A percentile compares a stretch with the other conserved stretches of the same genome.
Conservation (phyloP, 2,797 vertebrate species). For the Simalia tracyae region DNA sequence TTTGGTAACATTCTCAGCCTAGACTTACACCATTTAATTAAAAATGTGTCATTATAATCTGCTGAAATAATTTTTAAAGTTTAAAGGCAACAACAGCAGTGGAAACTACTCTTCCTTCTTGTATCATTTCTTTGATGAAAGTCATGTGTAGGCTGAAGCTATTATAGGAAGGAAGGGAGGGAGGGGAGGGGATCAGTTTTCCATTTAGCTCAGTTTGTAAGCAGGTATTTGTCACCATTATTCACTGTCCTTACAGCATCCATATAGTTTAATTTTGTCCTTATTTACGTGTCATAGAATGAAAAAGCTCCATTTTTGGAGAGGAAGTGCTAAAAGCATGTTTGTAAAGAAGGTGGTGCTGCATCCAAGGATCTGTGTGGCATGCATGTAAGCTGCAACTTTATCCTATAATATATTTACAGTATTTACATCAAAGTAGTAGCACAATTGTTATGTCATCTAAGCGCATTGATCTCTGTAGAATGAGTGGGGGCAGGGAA, state of each 20-base stretch:
- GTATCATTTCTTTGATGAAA: background rate
- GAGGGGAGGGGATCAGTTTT: background rate
- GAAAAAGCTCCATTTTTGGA: conserved; percentile 39
- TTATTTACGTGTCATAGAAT: conserved; percentile 46
- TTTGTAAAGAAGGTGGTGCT: accelerated
- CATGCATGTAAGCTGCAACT: background rate
- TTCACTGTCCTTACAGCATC: conserved; percentile 58
- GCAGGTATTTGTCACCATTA: background rate
- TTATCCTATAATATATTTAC: background rate
- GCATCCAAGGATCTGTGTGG: background rate
- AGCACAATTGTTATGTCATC: background rate
- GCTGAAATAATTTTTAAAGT: background rate
- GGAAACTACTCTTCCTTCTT: background rate
- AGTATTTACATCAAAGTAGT: background rate
- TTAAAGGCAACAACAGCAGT: background rate
- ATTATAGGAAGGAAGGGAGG: background rate
- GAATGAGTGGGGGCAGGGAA: background rate
- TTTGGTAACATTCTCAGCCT: background rate
- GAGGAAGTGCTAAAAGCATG: background rate
- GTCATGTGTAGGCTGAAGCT: background rate
- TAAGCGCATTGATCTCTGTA: background rate
- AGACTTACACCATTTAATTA: background rate
- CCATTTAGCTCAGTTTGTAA: background rate
- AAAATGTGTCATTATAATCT: background rate
- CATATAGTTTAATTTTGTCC: conserved; percentile 61